Evolutionary conservation across 2,888 invertebrate species (phyloP), one percentile per base, ranked within the genome.

Genomic region (Eremobia ochroleuca): DNA sequence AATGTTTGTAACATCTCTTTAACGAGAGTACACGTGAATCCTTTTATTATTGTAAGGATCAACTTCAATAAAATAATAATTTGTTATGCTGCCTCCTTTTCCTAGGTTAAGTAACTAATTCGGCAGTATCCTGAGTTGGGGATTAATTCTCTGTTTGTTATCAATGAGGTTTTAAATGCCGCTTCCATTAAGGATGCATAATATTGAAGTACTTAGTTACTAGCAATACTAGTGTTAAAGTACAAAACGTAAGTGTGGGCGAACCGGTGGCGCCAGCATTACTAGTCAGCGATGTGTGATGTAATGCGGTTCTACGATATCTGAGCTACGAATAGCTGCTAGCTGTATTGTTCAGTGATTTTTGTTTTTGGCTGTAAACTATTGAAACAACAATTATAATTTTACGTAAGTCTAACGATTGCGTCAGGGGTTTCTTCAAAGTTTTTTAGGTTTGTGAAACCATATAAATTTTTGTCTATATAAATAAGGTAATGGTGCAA

Each of bases 401-500:
- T 90, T 91, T 88, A 89, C 87, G 82, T 90, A 89, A 91, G 85
- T 87, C 89, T 88, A 90, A 91, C 82, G 87, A 88, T 90, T 85
- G 87, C 86, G 82, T 79, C 88, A 87, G 82, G 81, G 72, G 73
- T 89, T 85, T 88, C 76, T 82, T 87, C 75, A 85, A 77, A 71
- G 78, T 89, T 90, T 83, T 90, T 91, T 93, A 88, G 91, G 91
- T 92, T 93, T 93, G 86, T 90, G 88, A 92, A 93, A 93, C 91
- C 91, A 79, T 89, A 82, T 87, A 91, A 91, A 91, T 91, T 91
- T 91, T 88, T 92, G 90, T 94, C 88, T 93, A 89, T 92, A 88
- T 90, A 90, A 88, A 85, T 93, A 92, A 92, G 93, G 93, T 93
- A 93, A 94, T 92, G 94, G 94, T 95, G 94, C 94, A 93, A 93